A percentile compares a stretch with the other conserved stretches of the same genome.
Conservation (phyloP, 2,797 vertebrate species). For the Hirundo rustica region DNA sequence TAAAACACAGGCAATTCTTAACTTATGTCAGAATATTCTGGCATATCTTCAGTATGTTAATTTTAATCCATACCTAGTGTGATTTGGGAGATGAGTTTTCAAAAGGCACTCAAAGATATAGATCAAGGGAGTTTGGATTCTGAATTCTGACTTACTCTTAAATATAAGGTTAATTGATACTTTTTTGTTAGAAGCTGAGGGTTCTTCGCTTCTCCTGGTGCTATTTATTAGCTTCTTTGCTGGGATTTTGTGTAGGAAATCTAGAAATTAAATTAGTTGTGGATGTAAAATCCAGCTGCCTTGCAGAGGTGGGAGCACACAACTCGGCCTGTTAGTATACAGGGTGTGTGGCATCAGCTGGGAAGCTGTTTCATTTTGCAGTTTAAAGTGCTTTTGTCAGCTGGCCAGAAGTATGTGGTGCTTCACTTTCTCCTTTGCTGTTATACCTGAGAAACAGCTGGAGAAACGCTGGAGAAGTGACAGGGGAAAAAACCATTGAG, state of each 20-base stretch:
- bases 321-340: fast-evolving
- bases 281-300: not conserved
- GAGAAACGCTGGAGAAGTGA: not conserved
- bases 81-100: not conserved
- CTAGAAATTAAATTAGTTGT: not conserved
- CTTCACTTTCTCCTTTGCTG: not conserved
- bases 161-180: not conserved
- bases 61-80: not conserved
- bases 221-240: not conserved
- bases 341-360: not conserved
- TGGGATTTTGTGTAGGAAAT: not conserved
- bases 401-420: not conserved
- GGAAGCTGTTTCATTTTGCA: not conserved
- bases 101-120: not conserved
- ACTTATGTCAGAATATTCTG: not conserved
- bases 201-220: not conserved
- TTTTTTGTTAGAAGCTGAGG: not conserved
- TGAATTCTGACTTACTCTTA: not conserved
- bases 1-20: fast-evolving
- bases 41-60: not conserved
- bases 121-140: not conserved
- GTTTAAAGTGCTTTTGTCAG: not conserved
- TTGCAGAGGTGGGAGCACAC: not conserved
- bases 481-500: fast-evolving
- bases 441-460: not conserved